A percentile compares a stretch with the other conserved stretches of the same genome.
Evolutionary conservation across 1,140 invertebrate species (phyloP).

Genomic region (Macrotrachela quadricornifera): DNA sequence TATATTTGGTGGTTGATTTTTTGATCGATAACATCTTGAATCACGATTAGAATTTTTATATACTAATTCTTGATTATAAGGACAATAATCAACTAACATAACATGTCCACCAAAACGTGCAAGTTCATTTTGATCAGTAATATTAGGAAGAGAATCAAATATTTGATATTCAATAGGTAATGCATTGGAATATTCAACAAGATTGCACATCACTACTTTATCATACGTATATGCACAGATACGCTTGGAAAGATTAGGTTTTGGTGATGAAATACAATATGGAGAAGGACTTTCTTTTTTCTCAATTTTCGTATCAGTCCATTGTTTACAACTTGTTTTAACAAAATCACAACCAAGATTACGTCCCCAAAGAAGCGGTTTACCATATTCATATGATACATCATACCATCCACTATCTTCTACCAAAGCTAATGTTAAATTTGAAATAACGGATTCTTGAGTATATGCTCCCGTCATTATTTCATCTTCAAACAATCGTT

Average conservation of each 20-base stretch:
- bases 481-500: slow-evolving; percentile 41
- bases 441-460: slow-evolving; percentile 86
- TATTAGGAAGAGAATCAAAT: slow-evolving; percentile 36
- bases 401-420: slow-evolving; percentile 68
- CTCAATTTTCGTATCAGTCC: slow-evolving; percentile 53
- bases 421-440: slow-evolving; percentile 84
- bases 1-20: background rate
- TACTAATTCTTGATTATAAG: slow-evolving; percentile 52
- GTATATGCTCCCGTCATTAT: slow-evolving; percentile 98
- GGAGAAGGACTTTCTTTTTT: slow-evolving; percentile 42
- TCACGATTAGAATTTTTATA: background rate
- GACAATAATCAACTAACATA: slow-evolving; percentile 82
- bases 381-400: slow-evolving; percentile 61
- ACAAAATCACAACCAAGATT: slow-evolving; percentile 78
- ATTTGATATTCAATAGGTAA: slow-evolving; percentile 68
- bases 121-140: slow-evolving; percentile 35
- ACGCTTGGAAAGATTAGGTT: slow-evolving; percentile 68
- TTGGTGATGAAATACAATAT: slow-evolving; percentile 48
- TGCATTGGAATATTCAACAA: slow-evolving; percentile 54
- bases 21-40: background rate
- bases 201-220: slow-evolving; percentile 82
- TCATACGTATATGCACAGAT: slow-evolving; percentile 77
- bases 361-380: slow-evolving; percentile 66
- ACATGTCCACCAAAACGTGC: slow-evolving; percentile 62
- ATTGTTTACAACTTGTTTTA: slow-evolving; percentile 77